Conservation (phyloP, 2,888 invertebrate species). For the Cecidostiba fungosa region DNA sequence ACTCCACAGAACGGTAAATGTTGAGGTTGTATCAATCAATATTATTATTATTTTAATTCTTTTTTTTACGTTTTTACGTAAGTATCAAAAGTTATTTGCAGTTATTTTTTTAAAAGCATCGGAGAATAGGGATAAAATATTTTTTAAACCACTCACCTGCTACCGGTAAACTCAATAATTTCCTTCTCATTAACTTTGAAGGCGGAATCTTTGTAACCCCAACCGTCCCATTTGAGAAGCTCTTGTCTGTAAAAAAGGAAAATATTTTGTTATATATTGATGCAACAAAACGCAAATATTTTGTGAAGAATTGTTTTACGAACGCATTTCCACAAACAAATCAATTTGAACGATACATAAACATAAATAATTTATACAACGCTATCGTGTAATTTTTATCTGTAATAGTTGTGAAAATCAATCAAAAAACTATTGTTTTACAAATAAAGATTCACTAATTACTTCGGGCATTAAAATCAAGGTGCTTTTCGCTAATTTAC, state of each 20-base stretch:
- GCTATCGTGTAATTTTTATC: too few species aligned
- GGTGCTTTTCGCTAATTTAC: not conserved
- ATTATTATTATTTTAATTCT: not conserved
- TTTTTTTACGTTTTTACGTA: not conserved
- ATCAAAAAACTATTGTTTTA: too few species aligned
- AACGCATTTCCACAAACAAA: too few species aligned
- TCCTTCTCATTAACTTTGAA: conserved; percentile 87
- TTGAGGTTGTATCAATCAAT: too few species aligned
- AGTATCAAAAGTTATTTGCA: not conserved
- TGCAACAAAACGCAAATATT: too few species aligned
- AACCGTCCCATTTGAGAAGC: conserved; percentile 98
- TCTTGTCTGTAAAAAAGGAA: conserved; percentile 86
- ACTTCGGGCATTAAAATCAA: not conserved
- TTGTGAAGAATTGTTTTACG: not conserved
- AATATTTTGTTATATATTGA: too few species aligned
- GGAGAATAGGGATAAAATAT: not conserved
- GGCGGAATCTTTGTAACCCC: conserved; percentile 99
- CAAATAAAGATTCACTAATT: not conserved
- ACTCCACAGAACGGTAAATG: too few species aligned
- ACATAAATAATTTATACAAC: too few species aligned
- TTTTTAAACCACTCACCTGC: conserved; percentile 84
- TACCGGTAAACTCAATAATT: conserved; percentile 91
- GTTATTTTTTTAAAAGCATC: not conserved
- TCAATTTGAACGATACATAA: too few species aligned
- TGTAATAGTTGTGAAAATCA: too few species aligned